Evolutionary conservation across 30 jellyfish, hydroid and myxozoan genomes (phyloP).

Genomic region (Hydractinia echinata): DNA sequence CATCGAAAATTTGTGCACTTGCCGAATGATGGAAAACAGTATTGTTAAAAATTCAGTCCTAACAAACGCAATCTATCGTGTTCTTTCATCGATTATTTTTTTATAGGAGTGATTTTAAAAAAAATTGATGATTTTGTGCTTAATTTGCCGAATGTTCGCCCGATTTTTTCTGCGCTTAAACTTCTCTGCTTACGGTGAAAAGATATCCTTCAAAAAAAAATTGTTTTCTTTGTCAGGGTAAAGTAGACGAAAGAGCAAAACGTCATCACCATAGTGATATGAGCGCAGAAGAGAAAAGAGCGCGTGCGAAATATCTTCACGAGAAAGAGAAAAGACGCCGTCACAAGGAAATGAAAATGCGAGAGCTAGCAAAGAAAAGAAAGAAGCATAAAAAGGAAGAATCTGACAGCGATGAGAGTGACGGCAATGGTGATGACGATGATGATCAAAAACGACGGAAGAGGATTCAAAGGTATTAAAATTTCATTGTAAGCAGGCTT

Average conservation of each 20-base stretch:
- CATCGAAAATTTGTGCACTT: too few relatives aligned
- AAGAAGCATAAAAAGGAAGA: not conserved
- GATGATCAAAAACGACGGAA: conserved; percentile 13
- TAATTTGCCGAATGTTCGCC: too few relatives aligned
- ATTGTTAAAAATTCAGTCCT: too few relatives aligned
- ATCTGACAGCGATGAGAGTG: conserved; percentile 25
- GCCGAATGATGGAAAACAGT: not conserved
- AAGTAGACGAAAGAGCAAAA: not conserved
- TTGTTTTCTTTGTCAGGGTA: not conserved
- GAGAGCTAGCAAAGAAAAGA: not conserved
- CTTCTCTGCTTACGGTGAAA: not conserved
- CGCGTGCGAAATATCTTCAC: conserved; percentile 11
- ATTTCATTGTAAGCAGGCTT: too few relatives aligned
- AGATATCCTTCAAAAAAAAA: not conserved
- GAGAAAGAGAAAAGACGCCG: conserved; percentile 33
- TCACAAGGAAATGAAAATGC: not conserved
- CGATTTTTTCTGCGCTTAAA: not conserved
- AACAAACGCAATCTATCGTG: too few relatives aligned
- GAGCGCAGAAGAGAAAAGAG: not conserved
- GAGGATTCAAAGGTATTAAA: conserved; percentile 15
- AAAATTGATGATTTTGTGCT: too few relatives aligned
- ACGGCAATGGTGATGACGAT: conserved; percentile 18
- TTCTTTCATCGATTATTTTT: too few relatives aligned
- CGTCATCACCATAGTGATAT: not conserved
- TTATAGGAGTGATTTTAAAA: too few relatives aligned